Evolutionary conservation across 2,888 invertebrate species (phyloP).

Genomic region (Phymatocera aterrima): DNA sequence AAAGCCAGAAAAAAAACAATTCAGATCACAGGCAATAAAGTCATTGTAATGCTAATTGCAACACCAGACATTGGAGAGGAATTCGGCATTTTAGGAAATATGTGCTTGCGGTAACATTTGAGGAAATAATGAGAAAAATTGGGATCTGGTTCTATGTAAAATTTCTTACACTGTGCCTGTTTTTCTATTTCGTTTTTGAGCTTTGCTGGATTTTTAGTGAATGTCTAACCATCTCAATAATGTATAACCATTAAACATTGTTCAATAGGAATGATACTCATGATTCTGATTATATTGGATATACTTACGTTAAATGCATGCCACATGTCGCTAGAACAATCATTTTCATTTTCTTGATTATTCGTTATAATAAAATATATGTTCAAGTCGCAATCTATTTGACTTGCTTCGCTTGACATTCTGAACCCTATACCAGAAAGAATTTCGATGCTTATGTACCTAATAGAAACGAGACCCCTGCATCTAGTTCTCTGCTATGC

Average conservation of each 20-base stretch:
- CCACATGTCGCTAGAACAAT: slow-evolving; percentile 80
- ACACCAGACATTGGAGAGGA: no score
- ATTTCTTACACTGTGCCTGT: no score
- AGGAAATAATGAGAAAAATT: no score
- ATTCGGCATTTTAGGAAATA: no score
- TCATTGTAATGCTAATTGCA: no score
- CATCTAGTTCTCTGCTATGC: not conserved
- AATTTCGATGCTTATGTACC: not conserved
- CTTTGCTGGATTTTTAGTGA: not conserved
- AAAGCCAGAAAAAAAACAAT: no score
- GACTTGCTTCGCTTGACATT: slow-evolving; percentile 59
- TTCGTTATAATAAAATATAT: slow-evolving; percentile 77
- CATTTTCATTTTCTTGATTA: slow-evolving; percentile 75
- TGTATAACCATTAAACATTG: slow-evolving; percentile 18
- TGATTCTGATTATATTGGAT: not conserved
- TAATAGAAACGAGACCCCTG: not conserved
- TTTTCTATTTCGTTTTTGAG: no score
- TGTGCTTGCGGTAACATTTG: no score
- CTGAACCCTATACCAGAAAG: slow-evolving; percentile 1
- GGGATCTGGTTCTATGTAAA: no score
- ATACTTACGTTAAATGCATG: slow-evolving; percentile 79
- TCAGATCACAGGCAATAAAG: no score
- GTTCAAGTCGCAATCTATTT: slow-evolving; percentile 59
- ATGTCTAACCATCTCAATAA: not conserved
- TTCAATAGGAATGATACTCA: slow-evolving; percentile 35